Evolutionary conservation across 2,888 invertebrate species (phyloP).

Genomic region (Drosophila anomalipes): DNA sequence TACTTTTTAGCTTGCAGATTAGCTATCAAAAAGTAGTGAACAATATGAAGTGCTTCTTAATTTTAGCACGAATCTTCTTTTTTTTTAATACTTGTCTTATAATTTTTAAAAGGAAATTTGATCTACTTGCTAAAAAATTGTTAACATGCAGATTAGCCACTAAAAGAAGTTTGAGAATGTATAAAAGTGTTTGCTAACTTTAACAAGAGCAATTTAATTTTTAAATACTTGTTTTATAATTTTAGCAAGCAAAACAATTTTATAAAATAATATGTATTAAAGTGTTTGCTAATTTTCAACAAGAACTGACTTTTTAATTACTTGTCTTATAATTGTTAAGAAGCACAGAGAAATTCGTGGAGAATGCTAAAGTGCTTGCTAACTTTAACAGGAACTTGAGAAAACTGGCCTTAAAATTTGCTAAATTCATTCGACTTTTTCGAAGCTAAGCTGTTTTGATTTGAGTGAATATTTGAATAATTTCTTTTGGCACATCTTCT

Average conservation of each 20-base stretch:
- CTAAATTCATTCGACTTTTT: neutral
- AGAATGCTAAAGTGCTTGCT: neutral
- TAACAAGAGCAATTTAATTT: neutral
- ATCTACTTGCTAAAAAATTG: neutral
- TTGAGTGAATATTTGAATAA: neutral
- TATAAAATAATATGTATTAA: neutral
- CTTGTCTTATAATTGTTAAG: neutral
- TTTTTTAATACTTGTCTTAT: neutral
- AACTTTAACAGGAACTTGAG: conserved; percentile 5
- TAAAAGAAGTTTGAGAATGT: neutral
- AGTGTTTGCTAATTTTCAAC: neutral
- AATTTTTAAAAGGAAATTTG: neutral
- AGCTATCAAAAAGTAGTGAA: neutral
- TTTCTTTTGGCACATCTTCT: neutral
- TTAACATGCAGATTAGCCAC: neutral
- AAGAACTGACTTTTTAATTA: neutral
- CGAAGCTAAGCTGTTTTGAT: neutral
- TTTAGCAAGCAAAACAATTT: neutral
- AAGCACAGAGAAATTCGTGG: neutral
- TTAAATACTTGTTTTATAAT: neutral
- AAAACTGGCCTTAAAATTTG: neutral
- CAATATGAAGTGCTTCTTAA: neutral
- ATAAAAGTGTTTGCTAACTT: neutral
- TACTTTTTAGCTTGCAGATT: neutral
- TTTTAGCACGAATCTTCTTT: neutral